These are phyloP conservation scores for Meiosimyza platycephala DNA, from an alignment of 2,888 invertebrate genomes.

Conservation along the genomic window DNA sequence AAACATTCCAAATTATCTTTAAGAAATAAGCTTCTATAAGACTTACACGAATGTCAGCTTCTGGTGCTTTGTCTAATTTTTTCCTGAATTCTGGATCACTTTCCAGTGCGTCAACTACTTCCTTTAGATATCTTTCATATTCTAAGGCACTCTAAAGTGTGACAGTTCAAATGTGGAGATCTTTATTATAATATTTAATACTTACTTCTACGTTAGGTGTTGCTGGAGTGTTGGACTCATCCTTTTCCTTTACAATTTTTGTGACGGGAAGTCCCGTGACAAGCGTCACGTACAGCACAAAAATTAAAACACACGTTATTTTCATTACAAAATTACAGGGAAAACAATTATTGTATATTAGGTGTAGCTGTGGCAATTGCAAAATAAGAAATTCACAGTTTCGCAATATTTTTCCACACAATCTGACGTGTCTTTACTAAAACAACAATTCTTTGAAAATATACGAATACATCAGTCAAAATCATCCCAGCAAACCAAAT, in stretches of 20 bases:
- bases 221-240: constrained; percentile 56
- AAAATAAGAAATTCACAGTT: background rate
- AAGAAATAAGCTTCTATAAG: background rate
- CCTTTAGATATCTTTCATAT: constrained; percentile 89
- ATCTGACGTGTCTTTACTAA: constrained; percentile 29
- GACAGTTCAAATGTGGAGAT: too few relatives aligned
- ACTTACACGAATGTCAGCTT: constrained; percentile 83
- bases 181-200: background rate
- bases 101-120: constrained; percentile 90
- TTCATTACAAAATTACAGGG: constrained; percentile 30
- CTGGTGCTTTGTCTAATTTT: constrained; percentile 83
- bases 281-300: constrained; percentile 41
- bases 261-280: constrained; percentile 70
- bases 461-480: too few relatives aligned
- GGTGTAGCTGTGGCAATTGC: constrained; percentile 7
- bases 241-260: constrained; percentile 67
- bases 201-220: constrained; percentile 56
- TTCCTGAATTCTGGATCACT: constrained; percentile 86
- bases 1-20: background rate
- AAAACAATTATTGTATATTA: background rate
- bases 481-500: too few relatives aligned
- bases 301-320: constrained; percentile 30
- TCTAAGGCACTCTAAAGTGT: constrained; percentile 53
- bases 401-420: constrained; percentile 1
- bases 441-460: too few relatives aligned